phyloP scores from a whole-genome alignment of 1,140 invertebrate species.

The Penaeus vannamei region DNA sequence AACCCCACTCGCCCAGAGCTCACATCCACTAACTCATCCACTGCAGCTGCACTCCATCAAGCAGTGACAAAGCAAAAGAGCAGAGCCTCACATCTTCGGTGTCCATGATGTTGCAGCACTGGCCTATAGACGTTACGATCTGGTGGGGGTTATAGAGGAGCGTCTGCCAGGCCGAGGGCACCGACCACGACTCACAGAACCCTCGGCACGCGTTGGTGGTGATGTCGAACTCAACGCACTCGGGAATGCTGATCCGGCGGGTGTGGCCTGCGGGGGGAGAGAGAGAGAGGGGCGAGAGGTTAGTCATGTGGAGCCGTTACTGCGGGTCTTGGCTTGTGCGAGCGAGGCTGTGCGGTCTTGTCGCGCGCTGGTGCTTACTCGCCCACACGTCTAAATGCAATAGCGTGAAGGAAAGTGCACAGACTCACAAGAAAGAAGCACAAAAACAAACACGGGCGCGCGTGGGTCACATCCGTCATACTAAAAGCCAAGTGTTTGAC shows the following conservation, averaged over 20 bases:
- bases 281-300: background rate
- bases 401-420: too few species aligned
- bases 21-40: background rate
- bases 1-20: background rate
- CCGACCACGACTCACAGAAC: slow-evolving; percentile 87
- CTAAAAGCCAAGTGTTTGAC: too few species aligned
- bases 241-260: slow-evolving; percentile 83
- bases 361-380: too few species aligned
- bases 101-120: slow-evolving; percentile 92
- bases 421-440: too few species aligned
- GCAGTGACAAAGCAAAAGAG: background rate
- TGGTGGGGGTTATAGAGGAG: slow-evolving; percentile 76
- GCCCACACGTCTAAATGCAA: too few species aligned
- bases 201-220: slow-evolving; percentile 90
- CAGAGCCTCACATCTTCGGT: slow-evolving; percentile 80
- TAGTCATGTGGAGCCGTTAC: too few species aligned
- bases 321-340: too few species aligned
- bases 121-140: slow-evolving; percentile 86
- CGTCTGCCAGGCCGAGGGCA: slow-evolving; percentile 73
- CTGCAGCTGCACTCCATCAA: background rate
- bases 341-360: too few species aligned
- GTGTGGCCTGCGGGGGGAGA: slow-evolving; percentile 79
- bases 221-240: slow-evolving; percentile 86
- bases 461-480: too few species aligned
- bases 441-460: too few species aligned